Evolutionary conservation across 2,888 invertebrate species (phyloP).

Genomic region (Brassicogethes aeneus): DNA sequence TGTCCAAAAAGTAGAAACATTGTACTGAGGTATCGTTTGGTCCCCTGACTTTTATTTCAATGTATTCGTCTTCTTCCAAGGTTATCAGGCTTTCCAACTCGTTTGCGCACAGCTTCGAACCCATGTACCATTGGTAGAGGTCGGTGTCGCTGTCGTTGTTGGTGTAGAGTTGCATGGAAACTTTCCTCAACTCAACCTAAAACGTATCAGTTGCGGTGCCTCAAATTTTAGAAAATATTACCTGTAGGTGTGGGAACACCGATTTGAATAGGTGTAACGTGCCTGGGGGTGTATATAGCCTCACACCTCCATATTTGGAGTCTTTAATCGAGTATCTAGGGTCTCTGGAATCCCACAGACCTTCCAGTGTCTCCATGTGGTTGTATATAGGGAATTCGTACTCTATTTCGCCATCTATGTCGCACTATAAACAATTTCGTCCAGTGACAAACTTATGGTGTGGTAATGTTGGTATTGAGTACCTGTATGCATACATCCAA

Average conservation of each 20-base stretch:
- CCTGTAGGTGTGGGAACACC: conserved; percentile 61
- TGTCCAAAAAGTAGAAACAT: conserved; percentile 62
- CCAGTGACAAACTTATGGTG: no score
- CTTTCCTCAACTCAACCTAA: conserved; percentile 32
- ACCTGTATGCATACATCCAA: conserved; percentile 59
- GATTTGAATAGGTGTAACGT: conserved; percentile 53
- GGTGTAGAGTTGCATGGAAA: conserved; percentile 30
- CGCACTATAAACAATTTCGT: conserved; percentile 53
- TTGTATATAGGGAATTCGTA: conserved; percentile 69
- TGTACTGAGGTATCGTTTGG: conserved; percentile 47
- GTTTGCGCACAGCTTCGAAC: conserved; percentile 60
- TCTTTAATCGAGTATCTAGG: conserved; percentile 40
- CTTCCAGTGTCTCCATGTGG: conserved; percentile 54
- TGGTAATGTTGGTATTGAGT: conserved; percentile 13
- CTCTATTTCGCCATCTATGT: conserved; percentile 60
- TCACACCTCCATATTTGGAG: conserved; percentile 55
- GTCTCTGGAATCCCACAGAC: conserved; percentile 57
- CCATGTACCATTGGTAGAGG: conserved; percentile 63
- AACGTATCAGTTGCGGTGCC: conserved; percentile 4
- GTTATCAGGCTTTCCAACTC: conserved; percentile 60
- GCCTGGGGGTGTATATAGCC: conserved; percentile 48
- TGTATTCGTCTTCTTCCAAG: conserved; percentile 46
- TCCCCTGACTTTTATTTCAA: conserved; percentile 60
- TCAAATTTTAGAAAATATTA: no score
- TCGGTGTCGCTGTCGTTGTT: conserved; percentile 51